phyloP scores from a whole-genome alignment of 2,888 invertebrate genomes.

The Andrena fulva region DNA sequence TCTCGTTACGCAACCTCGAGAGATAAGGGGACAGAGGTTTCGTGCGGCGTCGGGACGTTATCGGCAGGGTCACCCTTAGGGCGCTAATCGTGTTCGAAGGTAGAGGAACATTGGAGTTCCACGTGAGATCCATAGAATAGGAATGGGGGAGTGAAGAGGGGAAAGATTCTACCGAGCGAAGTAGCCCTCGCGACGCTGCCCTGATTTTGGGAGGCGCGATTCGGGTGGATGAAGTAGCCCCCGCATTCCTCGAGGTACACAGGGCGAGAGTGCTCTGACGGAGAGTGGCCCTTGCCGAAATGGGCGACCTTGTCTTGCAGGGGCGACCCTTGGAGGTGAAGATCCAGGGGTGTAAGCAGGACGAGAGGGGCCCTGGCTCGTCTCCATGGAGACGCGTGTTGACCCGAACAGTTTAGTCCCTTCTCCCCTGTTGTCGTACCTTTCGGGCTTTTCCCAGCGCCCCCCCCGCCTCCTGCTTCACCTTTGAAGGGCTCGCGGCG shows the following conservation, averaged over 20 bases:
- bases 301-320: constrained; percentile 51
- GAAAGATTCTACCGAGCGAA: no score
- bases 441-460: constrained; percentile 45
- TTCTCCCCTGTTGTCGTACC: constrained; percentile 26
- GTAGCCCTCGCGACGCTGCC: no score
- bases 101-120: neutral
- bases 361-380: constrained; percentile 65
- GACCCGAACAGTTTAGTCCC: constrained; percentile 75
- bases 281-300: neutral
- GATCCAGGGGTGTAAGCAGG: constrained; percentile 65
- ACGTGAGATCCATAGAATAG: no score
- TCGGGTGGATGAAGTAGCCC: neutral
- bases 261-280: neutral
- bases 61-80: neutral
- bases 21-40: constrained; percentile 7
- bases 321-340: constrained; percentile 48
- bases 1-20: constrained; percentile 33
- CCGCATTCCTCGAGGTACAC: neutral
- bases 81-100: neutral
- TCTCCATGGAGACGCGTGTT: constrained; percentile 82
- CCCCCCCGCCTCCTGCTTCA: constrained; percentile 33
- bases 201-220: neutral
- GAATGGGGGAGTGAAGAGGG: no score
- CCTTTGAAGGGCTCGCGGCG: constrained; percentile 72
- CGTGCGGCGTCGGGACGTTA: neutral